Evolutionary conservation across 2,113 vertebrate species (phyloP).

Genomic region (Protomyctophum bolini): DNA sequence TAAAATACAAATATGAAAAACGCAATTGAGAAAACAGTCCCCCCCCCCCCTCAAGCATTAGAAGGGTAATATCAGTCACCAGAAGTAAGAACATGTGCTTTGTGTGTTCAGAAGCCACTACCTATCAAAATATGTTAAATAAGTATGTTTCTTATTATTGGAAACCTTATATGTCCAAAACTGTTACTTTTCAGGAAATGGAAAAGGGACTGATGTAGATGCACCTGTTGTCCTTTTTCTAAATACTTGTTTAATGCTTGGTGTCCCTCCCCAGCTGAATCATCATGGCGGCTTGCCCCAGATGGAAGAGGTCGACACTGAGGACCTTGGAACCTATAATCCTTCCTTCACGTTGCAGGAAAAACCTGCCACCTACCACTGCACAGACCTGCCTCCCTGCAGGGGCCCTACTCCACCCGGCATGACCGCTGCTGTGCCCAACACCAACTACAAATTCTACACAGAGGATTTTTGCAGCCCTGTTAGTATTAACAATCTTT

Average conservation of each 20-base stretch:
- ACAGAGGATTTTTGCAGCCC: constrained; percentile 31
- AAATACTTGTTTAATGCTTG: background rate
- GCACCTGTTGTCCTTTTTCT: background rate
- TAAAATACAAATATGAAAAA: too few relatives aligned
- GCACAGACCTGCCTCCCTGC: constrained; percentile 30
- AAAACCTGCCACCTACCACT: constrained; percentile 43
- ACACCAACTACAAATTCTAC: constrained; percentile 7
- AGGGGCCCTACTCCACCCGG: constrained; percentile 18
- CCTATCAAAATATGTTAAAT: background rate
- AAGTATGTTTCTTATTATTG: background rate
- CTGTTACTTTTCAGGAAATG: too few relatives aligned
- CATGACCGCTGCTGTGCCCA: background rate
- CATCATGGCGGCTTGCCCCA: constrained; percentile 48
- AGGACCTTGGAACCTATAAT: constrained; percentile 64
- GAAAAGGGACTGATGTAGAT: background rate
- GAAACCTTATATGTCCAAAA: too few relatives aligned
- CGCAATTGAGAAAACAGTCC: too few relatives aligned
- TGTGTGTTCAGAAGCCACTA: background rate
- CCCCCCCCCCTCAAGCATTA: too few relatives aligned
- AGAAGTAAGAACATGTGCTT: background rate
- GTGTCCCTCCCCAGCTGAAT: constrained; percentile 62
- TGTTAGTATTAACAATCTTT: constrained; percentile 4
- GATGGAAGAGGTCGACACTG: constrained; percentile 63
- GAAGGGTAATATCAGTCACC: too few relatives aligned
- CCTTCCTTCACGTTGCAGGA: constrained; percentile 59